Evolutionary conservation across 2,888 invertebrate species (phyloP), one percentile per base, ranked within the genome.

Genomic region (Mallateleia sp.): DNA sequence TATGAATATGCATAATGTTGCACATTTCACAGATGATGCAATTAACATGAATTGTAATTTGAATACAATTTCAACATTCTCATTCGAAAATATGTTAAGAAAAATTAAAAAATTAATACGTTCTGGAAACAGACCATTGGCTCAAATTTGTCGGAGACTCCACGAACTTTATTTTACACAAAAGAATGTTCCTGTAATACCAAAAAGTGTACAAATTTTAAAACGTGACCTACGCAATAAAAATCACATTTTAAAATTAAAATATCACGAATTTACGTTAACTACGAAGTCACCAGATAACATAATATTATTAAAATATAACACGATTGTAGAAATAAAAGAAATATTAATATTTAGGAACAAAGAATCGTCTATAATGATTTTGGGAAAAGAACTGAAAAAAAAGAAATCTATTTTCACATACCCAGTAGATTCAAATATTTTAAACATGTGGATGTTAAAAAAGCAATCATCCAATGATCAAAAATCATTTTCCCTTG

Each of bases 211-310:
- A 34, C n/a, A 52, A 25, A 24, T 69, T 22, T 54, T 52, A 22
- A 69, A 69, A 69, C 34, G 66, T 50, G 54, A 54, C 11, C 2
- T 22, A n/a, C 20, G 24, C 1, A 54, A 69, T 52, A 18, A 14
- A 18, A 32, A 34, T n/a, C 7, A n/a, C 7, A 69, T 69, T 52
- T 52, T 69, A 54, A 69, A 69, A 69, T 11, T 69, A 1, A 34
- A 34, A 24, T 69, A 69, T 22, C 14, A 34, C 8, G 34, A 22
- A 22, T 69, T 34, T 18, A 69, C 24, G 1, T 14, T 69, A 20
- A 34, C 52, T 8, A 52, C 34, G 1, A 69, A 69, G n/a, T 52
- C 69, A 34, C 69, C 69, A n/a, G n/a, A 69, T 54, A 69, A 69
- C 38, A 69, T 69, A n/a, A 20, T 67, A 2, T 14, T 67, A 20